Evolutionary conservation across 1,140 invertebrate species (phyloP), one percentile per base, ranked within the genome.

Genomic region (Meloidogyne chitwoodi): DNA sequence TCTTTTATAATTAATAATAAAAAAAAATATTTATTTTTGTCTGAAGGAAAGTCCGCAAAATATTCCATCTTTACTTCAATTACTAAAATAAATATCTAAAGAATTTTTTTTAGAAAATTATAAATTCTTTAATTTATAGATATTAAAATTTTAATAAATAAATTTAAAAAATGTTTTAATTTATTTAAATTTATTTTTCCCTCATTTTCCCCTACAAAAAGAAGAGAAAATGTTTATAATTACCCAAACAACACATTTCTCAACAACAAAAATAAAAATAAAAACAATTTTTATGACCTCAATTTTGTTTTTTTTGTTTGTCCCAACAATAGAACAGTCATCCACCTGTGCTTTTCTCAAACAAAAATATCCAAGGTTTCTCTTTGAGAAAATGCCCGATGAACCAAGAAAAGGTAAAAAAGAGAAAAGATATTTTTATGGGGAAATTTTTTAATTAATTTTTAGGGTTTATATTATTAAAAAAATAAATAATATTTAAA

Each of bases 261-360:
- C 44, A 38, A 38, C 44, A n/a, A n/a, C n/a, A n/a, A n/a, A n/a
- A n/a, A n/a, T n/a, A 48, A 48, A 48, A 56, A 56, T n/a, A 56
- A 56, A n/a, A 56, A 56, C 48, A 56, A 56, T 56, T 56, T 56
- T 56, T 56, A 56, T 56, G 48, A 56, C 48, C 48, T 56, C 48
- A 56, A 56, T 56, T 56, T 56, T 56, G 4, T 19, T 19, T 56
- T 56, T 56, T 56, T 56, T 56, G 48, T 56, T 56, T 22, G 48
- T 19, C 1, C n/a, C 19, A n/a, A 56, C 48, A 56, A 56, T 56
- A 19, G 48, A n/a, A n/a, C 71, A 73, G 27, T 61, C n/a, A n/a
- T n/a, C 71, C 12, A 73, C 71, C 34, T 73, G 71, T 31, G 71
- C 56, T 38, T 73, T 56, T 26, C 24, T 73, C 71, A 34, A 61